These are phyloP conservation scores for Anseranas semipalmata DNA, from an alignment of 2,113 vertebrate species.

Conservation along the genomic window DNA sequence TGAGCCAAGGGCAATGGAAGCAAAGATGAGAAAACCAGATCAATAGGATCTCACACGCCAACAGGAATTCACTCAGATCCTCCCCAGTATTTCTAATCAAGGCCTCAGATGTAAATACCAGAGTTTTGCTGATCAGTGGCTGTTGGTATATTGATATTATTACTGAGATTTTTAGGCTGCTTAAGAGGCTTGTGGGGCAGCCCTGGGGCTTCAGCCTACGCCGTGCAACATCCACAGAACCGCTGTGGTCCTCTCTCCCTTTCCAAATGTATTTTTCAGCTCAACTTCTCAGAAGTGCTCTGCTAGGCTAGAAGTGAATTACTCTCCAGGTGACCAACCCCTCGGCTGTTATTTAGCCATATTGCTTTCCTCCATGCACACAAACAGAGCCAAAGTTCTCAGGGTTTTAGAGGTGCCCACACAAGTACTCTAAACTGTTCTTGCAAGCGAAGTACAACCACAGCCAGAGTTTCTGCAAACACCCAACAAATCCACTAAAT, in stretches of 20 bases:
- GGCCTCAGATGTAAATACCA: not conserved
- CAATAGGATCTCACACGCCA: not conserved
- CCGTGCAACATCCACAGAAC: not conserved
- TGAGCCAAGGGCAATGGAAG: not conserved
- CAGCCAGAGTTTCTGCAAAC: not conserved
- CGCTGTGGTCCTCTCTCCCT: fast-evolving
- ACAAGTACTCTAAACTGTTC: not conserved
- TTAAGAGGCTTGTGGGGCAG: not conserved
- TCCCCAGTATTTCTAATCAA: not conserved
- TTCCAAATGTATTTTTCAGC: not conserved
- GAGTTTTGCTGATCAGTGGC: not conserved
- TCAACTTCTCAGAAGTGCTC: not conserved
- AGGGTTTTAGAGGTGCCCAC: not conserved
- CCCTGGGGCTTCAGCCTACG: not conserved
- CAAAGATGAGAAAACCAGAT: not conserved
- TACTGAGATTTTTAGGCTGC: not conserved
- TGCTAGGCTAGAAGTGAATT: not conserved
- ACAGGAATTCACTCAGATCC: not conserved
- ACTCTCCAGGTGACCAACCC: not conserved
- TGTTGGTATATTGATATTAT: not conserved
- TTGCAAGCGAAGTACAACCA: not conserved
- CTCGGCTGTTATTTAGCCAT: not conserved
- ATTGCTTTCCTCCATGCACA: not conserved
- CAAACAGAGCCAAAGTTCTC: not conserved
- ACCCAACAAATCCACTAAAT: not conserved